phyloP scores from a whole-genome alignment of 2,113 vertebrate genomes.

The Cyanocitta stelleri region DNA sequence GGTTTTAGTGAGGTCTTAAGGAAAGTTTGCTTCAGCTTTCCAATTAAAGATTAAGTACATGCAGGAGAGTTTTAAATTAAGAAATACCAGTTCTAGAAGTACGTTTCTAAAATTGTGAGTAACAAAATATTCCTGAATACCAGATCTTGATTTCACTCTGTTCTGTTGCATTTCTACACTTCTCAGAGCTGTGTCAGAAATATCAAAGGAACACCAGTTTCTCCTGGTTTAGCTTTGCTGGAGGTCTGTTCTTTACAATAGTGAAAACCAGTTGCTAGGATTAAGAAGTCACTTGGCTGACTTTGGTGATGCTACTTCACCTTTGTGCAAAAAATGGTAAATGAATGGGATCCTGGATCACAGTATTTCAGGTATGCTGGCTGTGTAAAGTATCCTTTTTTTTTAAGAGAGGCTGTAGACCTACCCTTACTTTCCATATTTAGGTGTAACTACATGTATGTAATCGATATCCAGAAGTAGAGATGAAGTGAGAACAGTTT shows the following conservation, averaged over 20 bases:
- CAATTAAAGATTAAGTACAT: background rate
- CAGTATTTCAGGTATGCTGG: background rate
- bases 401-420: background rate
- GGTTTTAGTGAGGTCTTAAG: background rate
- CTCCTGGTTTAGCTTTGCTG: background rate
- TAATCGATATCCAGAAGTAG: background rate
- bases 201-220: background rate
- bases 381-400: background rate
- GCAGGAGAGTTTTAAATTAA: background rate
- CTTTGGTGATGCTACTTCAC: background rate
- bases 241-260: background rate
- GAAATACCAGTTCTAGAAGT: background rate
- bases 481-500: background rate
- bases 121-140: background rate
- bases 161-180: background rate
- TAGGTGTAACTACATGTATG: accelerated
- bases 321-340: background rate
- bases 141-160: background rate
- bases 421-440: background rate
- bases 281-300: background rate
- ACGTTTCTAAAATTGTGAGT: background rate
- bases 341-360: background rate
- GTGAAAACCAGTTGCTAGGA: background rate
- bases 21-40: background rate
- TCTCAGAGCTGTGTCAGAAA: background rate